These are phyloP conservation scores for Drosophila obscura DNA, from an alignment of 1,140 invertebrate genomes.

Conservation along the genomic window DNA sequence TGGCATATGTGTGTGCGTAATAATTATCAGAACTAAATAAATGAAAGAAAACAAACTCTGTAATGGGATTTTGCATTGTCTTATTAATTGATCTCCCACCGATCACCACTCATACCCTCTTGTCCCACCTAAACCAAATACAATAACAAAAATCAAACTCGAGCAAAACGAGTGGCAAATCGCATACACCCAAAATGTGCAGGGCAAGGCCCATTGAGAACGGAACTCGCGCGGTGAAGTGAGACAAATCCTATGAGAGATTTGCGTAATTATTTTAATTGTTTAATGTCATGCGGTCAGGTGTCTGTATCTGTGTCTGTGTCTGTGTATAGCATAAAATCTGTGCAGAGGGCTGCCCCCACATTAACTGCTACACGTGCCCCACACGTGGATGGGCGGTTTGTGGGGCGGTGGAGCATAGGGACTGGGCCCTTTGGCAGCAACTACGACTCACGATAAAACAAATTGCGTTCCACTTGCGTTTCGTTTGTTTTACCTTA, in stretches of 20 bases:
- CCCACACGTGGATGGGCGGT: constrained; percentile 13
- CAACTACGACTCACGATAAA: constrained; percentile 54
- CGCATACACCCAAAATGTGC: no score
- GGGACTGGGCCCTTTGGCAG: not conserved
- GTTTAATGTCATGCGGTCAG: constrained; percentile 82
- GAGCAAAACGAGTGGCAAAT: no score
- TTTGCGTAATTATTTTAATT: constrained; percentile 82
- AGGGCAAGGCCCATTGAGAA: not conserved
- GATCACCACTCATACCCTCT: no score
- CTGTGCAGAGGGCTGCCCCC: constrained; percentile 35
- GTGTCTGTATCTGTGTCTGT: constrained; percentile 36
- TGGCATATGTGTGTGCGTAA: not conserved
- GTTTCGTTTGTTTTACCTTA: constrained; percentile 57
- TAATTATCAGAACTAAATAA: no score
- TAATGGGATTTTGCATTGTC: no score
- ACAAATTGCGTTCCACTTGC: constrained; percentile 70
- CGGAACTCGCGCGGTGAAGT: constrained; percentile 39
- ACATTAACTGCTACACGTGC: constrained; percentile 39
- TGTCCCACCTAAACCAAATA: not conserved
- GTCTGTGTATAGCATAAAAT: constrained; percentile 39
- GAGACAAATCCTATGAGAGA: constrained; percentile 72
- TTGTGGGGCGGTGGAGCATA: not conserved
- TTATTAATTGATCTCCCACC: no score
- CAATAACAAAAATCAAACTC: not conserved
- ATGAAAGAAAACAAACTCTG: no score